phyloP scores from a whole-genome alignment of 2,888 invertebrate genomes.

The Mactromeris polynyma region DNA sequence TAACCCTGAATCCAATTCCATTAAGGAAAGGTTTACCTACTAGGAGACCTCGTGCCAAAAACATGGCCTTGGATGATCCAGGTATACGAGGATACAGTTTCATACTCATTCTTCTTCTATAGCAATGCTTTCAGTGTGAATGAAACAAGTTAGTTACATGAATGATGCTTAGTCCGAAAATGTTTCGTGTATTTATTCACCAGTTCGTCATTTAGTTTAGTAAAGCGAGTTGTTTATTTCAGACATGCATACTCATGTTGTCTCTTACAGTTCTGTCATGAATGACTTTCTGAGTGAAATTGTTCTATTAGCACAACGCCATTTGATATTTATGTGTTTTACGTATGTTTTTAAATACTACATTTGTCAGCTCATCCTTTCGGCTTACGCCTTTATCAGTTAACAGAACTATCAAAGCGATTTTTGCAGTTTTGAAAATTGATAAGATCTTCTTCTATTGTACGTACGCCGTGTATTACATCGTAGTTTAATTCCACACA shows the following conservation, averaged over 20 bases:
- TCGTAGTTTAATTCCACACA: neutral
- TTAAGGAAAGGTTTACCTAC: constrained; percentile 43
- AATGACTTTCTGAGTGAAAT: too few species aligned
- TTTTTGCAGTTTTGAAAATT: neutral
- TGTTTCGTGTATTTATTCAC: too few species aligned
- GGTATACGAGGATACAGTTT: too few species aligned
- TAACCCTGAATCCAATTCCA: constrained; percentile 66
- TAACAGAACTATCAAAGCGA: neutral
- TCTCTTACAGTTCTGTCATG: neutral
- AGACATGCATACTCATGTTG: neutral
- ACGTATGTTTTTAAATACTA: too few species aligned
- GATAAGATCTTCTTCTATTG: neutral
- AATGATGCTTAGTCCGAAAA: neutral
- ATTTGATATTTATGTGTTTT: too few species aligned
- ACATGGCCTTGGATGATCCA: constrained; percentile 28
- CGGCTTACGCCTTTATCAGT: too few species aligned
- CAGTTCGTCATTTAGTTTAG: too few species aligned
- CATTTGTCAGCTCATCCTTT: too few species aligned
- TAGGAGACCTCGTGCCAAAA: constrained; percentile 30
- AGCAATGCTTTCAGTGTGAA: neutral
- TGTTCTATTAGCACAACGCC: too few species aligned
- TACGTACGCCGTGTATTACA: neutral
- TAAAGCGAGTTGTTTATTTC: neutral
- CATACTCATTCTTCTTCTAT: neutral
- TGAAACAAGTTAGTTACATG: neutral